These are phyloP conservation scores for Nephrotoma appendiculata DNA, from an alignment of 2,888 invertebrate genomes.

Conservation along the genomic window DNA sequence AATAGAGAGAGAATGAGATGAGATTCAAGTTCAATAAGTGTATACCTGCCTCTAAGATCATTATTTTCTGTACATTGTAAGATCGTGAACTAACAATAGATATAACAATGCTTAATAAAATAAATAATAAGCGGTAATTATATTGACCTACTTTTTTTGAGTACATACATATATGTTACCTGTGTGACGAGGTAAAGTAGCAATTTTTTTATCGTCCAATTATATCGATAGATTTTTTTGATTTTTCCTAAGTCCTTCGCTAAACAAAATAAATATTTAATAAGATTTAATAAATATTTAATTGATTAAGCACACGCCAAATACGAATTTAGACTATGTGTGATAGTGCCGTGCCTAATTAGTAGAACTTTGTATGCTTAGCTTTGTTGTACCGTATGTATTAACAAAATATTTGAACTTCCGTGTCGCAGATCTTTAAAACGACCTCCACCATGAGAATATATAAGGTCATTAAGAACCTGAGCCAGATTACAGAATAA, in stretches of 20 bases:
- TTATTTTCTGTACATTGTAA: background rate
- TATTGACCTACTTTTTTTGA: background rate
- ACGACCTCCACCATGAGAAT: no score
- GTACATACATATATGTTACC: background rate
- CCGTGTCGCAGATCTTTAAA: no score
- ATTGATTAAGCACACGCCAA: background rate
- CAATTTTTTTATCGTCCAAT: background rate
- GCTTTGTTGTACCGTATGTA: background rate
- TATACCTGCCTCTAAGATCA: background rate
- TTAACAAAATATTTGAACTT: no score
- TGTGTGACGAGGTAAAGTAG: background rate
- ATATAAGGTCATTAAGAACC: no score
- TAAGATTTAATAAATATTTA: background rate
- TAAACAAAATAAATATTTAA: background rate
- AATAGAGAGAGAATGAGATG: background rate
- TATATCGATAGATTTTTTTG: background rate
- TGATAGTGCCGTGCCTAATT: background rate
- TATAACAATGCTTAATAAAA: background rate
- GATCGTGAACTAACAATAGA: background rate
- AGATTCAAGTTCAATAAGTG: background rate
- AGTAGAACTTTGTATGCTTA: background rate
- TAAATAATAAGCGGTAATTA: background rate
- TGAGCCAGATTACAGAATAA: no score
- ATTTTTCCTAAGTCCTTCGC: background rate
- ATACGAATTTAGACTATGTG: background rate